Base-by-base conservation (phyloP, 2,113 vertebrate genomes). In the Heterocephalus glaber region DNA sequence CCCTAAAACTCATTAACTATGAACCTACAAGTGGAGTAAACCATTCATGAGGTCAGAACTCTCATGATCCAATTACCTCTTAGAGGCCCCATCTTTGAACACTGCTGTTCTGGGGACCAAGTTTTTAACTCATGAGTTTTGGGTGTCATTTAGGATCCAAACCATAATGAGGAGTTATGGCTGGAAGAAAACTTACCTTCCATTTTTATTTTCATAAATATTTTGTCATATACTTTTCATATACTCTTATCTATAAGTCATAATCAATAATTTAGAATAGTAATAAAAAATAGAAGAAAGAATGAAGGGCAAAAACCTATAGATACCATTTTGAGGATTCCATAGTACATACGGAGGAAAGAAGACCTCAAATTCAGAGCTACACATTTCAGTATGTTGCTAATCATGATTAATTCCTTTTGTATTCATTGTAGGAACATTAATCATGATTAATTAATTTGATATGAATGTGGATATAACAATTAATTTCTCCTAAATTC, bases 371-470 rank as follows among this genome's bases (percentile, higher is more conserved):
- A 77, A 93, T 95, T 86, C 84, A 91, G 70, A 49, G 44, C 85
- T 96, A 96, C 92, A 56, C 68, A 94, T 97, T 98, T 95, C 92
- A 97, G 76, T 97, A 87, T 97, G 80, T 95, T 98, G 84, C 61
- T 98, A 97, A 98, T 97, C 81, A 92, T 97, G 95, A 97, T 97
- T 97, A 98, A 98, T 98, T 98, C 47, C 61, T 98, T 98, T 97
- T 98, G 97, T 98, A 97, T 97, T 98, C 81, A 97, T 97, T 96
- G 88, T 82, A 97, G 77, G 96, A 97, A 92, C 65, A 95, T 95
- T 97, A 97, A 98, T 98, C 95, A 98, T 90, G 97, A 97, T 97
- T 89, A 98, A 98, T 98, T 98, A 22, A 97, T 98, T 98, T 98
- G 94, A 8, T 3, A 22, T 97, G 92, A 97, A 97, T 93, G 86